Percentiles rank a stretch among this genome's conserved stretches.
These are phyloP conservation scores for Gambelia wislizenii DNA, from an alignment of 2,797 vertebrate species.

Conservation along the genomic window DNA sequence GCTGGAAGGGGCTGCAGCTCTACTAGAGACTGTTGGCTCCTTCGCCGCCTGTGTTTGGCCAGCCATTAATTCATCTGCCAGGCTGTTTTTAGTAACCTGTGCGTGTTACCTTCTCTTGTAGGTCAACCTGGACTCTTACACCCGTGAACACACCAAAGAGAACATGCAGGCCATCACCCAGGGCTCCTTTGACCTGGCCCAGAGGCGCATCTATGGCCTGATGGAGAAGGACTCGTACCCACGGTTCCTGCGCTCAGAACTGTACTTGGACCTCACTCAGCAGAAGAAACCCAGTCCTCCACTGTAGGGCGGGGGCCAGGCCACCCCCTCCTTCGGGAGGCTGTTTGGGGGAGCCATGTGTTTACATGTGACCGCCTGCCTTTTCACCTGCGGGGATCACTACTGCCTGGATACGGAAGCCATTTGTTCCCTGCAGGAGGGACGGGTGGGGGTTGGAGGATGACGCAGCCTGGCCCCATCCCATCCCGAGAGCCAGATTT, in stretches of 20 bases:
- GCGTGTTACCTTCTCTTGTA: conserved; percentile 54
- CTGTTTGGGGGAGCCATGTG: conserved; percentile 58
- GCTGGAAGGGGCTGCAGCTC: too few species aligned
- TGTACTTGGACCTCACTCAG: conserved; percentile 96
- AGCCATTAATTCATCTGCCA: neutral
- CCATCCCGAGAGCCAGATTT: too few species aligned
- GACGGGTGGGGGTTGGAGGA: conserved; percentile 44
- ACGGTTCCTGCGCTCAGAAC: conserved; percentile 95
- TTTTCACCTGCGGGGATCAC: conserved; percentile 27
- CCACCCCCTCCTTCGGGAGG: neutral
- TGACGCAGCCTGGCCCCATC: conserved; percentile 61
- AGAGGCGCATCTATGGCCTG: conserved; percentile 95
- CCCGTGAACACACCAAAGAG: conserved; percentile 95
- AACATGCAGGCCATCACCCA: conserved; percentile 93
- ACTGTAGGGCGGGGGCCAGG: conserved; percentile 73
- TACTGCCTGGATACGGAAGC: conserved; percentile 45
- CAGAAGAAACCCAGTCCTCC: conserved; percentile 92
- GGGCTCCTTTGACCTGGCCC: conserved; percentile 93
- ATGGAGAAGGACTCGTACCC: conserved; percentile 99
- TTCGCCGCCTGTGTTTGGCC: too few species aligned
- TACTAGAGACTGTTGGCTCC: too few species aligned
- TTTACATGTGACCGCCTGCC: conserved; percentile 65
- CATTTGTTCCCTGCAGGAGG: neutral
- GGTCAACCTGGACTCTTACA: conserved; percentile 97
- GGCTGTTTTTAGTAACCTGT: neutral